phyloP scores from a whole-genome alignment of 2,888 invertebrate genomes.

The Homarus gammarus region DNA sequence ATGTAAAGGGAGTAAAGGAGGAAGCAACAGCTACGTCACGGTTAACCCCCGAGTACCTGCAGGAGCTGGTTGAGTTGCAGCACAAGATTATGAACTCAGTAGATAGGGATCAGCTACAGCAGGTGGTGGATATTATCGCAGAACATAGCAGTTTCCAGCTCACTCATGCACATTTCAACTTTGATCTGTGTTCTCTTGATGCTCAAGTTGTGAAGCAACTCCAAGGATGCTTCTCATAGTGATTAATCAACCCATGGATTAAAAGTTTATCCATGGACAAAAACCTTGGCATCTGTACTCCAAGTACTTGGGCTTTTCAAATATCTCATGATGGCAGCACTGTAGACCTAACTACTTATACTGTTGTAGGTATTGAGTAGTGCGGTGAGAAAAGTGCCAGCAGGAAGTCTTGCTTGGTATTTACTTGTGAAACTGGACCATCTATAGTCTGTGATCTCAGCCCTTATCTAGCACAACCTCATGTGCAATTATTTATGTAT shows the following conservation, averaged over 20 bases:
- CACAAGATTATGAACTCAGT: slow-evolving; percentile 52
- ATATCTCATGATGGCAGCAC: neutral
- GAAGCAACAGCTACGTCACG: neutral
- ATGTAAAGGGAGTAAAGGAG: slow-evolving; percentile 8
- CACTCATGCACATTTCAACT: slow-evolving; percentile 62
- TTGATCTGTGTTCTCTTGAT: slow-evolving; percentile 63
- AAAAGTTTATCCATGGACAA: neutral
- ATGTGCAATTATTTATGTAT: neutral
- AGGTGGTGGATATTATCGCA: slow-evolving; percentile 69
- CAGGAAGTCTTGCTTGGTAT: neutral
- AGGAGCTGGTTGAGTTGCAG: slow-evolving; percentile 53
- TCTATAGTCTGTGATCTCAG: slow-evolving; percentile 12
- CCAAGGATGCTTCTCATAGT: slow-evolving; percentile 65
- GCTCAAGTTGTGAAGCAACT: slow-evolving; percentile 60
- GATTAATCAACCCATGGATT: neutral
- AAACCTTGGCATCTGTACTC: neutral
- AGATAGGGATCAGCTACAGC: slow-evolving; percentile 51
- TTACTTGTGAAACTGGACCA: neutral
- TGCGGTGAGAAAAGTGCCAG: neutral
- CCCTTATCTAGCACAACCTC: neutral
- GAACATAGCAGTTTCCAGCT: slow-evolving; percentile 50
- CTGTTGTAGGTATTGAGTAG: neutral
- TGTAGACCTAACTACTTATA: neutral
- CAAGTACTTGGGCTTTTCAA: neutral
- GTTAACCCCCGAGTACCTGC: slow-evolving; percentile 37